Evolutionary conservation across 1,140 invertebrate genomes (phyloP).

Genomic region (Leptinotarsa texana): DNA sequence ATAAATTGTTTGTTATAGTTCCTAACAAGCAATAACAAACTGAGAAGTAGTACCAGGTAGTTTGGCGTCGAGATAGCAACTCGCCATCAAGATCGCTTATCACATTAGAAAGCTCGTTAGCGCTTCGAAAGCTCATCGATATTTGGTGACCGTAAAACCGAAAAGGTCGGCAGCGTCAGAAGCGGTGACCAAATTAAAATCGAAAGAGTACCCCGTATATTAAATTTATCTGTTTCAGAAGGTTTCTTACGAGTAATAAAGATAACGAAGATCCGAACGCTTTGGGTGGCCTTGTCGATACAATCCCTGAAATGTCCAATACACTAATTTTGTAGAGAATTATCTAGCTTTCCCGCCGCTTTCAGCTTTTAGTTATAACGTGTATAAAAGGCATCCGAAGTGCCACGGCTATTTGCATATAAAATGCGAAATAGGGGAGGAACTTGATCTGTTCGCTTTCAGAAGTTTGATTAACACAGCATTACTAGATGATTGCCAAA

Average conservation of each 20-base stretch:
- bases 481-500: neutral
- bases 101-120: constrained; percentile 17
- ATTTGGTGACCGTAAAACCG: constrained; percentile 13
- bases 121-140: constrained; percentile 14
- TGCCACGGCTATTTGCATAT: constrained; percentile 24
- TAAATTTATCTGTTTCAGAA: constrained; percentile 26
- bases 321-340: constrained; percentile 26
- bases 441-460: neutral
- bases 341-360: constrained; percentile 23
- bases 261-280: constrained; percentile 19
- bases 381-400: constrained; percentile 17
- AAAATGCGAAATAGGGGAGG: constrained; percentile 10
- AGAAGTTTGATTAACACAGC: no score
- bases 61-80: neutral
- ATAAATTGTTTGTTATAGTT: constrained; percentile 3
- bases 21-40: constrained; percentile 6
- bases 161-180: constrained; percentile 14
- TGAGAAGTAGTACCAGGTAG: neutral
- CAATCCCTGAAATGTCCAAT: constrained; percentile 24
- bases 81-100: constrained; percentile 11
- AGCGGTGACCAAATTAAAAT: constrained; percentile 22
- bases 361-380: constrained; percentile 25
- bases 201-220: constrained; percentile 26
- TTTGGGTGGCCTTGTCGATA: constrained; percentile 22
- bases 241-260: constrained; percentile 24